These are phyloP conservation scores for Phortica okadai DNA, from an alignment of 2,888 invertebrate species.

Conservation along the genomic window DNA sequence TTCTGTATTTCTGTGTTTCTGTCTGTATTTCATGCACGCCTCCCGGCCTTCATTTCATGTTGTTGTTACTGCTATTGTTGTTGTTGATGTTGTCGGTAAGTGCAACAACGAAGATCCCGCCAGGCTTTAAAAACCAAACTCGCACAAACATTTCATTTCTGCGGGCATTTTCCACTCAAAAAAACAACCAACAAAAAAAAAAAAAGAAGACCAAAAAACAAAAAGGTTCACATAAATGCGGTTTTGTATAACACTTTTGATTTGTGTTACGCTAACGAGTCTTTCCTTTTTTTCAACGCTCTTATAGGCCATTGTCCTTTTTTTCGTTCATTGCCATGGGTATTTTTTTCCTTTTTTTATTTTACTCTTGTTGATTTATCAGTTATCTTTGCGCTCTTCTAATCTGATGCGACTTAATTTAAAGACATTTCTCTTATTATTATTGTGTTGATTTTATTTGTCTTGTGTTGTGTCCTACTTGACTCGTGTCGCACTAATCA, in stretches of 20 bases:
- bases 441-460: not conserved
- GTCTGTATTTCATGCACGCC: slow-evolving; percentile 12
- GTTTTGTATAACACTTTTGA: slow-evolving; percentile 3
- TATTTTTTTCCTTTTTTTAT: not conserved
- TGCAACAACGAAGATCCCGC: slow-evolving; percentile 32
- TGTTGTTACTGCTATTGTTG: not conserved
- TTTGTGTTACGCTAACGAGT: slow-evolving; percentile 20
- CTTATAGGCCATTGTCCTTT: not conserved
- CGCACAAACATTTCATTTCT: slow-evolving; percentile 11
- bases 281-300: slow-evolving; percentile 2
- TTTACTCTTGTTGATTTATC: slow-evolving; percentile 13
- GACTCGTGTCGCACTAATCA: not conserved
- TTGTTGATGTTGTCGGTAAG: slow-evolving; percentile 33
- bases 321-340: not conserved
- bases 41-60: not conserved
- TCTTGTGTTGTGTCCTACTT: not conserved
- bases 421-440: not conserved
- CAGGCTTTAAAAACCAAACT: slow-evolving; percentile 6
- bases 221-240: slow-evolving; percentile 28
- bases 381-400: slow-evolving; percentile 3
- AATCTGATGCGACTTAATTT: slow-evolving; percentile 15
- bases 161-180: not conserved
- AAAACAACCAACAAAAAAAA: not conserved
- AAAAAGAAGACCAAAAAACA: not conserved
- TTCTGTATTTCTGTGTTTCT: slow-evolving; percentile 44